Percentiles rank a stretch among this genome's conserved stretches.
These are phyloP conservation scores for Xerus rutilus DNA, from an alignment of 2,797 vertebrate species.

Conservation along the genomic window DNA sequence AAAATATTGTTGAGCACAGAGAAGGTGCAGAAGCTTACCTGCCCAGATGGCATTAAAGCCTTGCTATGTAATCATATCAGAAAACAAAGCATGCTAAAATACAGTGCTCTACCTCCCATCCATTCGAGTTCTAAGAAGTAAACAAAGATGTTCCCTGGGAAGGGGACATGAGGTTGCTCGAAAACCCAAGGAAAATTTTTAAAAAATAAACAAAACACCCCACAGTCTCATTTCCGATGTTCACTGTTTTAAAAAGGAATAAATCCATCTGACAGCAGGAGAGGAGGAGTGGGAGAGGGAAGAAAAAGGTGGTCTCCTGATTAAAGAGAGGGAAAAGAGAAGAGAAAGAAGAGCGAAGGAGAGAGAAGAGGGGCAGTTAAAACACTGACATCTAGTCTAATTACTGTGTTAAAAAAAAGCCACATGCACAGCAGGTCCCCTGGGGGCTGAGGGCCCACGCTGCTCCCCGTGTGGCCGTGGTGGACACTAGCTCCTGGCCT, in stretches of 20 bases:
- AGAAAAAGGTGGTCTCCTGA: slow-evolving; percentile 12
- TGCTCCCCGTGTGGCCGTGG: slow-evolving; percentile 77
- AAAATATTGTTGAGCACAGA: slow-evolving; percentile 73
- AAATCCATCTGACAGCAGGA: slow-evolving; percentile 73
- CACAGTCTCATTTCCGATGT: slow-evolving; percentile 67
- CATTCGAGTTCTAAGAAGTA: neutral
- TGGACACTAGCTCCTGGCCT: slow-evolving; percentile 72
- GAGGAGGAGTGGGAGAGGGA: slow-evolving; percentile 30
- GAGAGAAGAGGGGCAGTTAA: slow-evolving; percentile 65
- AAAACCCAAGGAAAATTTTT: slow-evolving; percentile 59
- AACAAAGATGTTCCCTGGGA: slow-evolving; percentile 72
- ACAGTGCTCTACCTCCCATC: slow-evolving; percentile 73
- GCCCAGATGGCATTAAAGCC: slow-evolving; percentile 85
- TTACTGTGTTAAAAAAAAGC: slow-evolving; percentile 83
- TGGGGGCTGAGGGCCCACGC: slow-evolving; percentile 73
- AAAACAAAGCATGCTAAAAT: slow-evolving; percentile 80
- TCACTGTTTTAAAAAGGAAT: slow-evolving; percentile 77
- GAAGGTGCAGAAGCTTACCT: slow-evolving; percentile 86
- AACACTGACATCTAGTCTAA: slow-evolving; percentile 86
- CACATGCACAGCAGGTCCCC: slow-evolving; percentile 86
- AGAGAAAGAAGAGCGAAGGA: slow-evolving; percentile 33
- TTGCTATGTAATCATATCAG: slow-evolving; percentile 73
- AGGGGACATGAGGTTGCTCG: slow-evolving; percentile 60
- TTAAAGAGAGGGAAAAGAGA: neutral
- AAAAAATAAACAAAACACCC: slow-evolving; percentile 33